Base-by-base conservation (phyloP, 2,113 vertebrate species). In the Heterotilapia buettikoferi region DNA sequence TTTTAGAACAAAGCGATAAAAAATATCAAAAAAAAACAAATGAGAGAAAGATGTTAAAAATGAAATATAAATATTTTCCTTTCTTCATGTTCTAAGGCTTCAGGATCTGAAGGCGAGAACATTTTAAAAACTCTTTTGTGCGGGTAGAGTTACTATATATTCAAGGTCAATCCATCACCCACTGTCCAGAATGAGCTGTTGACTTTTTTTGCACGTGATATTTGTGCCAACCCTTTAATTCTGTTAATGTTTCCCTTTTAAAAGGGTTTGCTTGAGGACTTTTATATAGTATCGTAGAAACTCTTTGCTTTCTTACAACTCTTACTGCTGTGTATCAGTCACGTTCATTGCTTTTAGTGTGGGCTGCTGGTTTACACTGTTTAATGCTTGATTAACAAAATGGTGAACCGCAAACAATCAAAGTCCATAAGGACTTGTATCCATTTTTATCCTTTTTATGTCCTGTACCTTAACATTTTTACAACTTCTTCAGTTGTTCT, bases 101-200 rank as follows among this genome's bases (percentile, higher is more conserved):
- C 5, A 16, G 21, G n/a, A 71, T 43, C 36, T 50, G 16, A 50
- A n/a, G n/a, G n/a, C n/a, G n/a, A 50, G 47, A 7, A 50, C 47
- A 19, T 19, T 50, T 6, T 50, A 19, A 47, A 14, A 47, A 16
- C 43, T 68, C 12, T 1, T 36, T 66, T 38, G 33, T 21, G 33
- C 0, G 1, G 0, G 7, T 13, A 21, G 3, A 2, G 1, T 12
- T 66, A 2, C 18, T 66, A 36, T 36, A 12, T 36, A 66, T 36
- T n/a, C 6, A 66, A 5, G 36, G n/a, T 68, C 4, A 40, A 14
- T 40, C n/a, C 3, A 0, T 43, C 36, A 71, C 36, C 33, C 10
- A 36, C 66, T 9, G 36, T 24, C 66, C 66, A 71, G n/a, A 71
- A 71, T 24, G 36, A 71, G 12, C 66, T 71, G 38, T 16, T 71